A percentile compares a stretch with the other conserved stretches of the same genome.
Conservation (phyloP, 2,888 invertebrate species). For the Tanypteryx hageni region DNA sequence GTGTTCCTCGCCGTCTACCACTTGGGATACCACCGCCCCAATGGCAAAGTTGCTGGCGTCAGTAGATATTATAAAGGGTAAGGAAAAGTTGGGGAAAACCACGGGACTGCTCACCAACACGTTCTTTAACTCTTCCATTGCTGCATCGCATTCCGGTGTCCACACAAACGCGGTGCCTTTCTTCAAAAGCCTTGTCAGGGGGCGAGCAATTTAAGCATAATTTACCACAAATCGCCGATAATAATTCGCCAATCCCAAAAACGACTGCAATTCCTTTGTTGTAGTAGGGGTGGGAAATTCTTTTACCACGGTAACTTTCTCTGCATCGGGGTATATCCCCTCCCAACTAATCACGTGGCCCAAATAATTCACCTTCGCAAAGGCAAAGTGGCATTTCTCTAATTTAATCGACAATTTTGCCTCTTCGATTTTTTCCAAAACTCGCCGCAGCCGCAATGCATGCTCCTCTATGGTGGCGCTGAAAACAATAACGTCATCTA, state of each 20-base stretch:
- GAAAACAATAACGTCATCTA: slow-evolving; percentile 2
- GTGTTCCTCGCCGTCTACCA: no score
- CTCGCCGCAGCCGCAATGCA: neutral
- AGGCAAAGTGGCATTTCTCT: neutral
- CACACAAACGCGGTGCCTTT: no score
- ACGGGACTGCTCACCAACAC: neutral
- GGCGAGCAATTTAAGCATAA: neutral
- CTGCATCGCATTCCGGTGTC: neutral
- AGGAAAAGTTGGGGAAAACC: neutral
- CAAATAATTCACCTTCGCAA: no score
- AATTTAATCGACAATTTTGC: neutral
- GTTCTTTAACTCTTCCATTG: neutral
- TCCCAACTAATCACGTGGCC: no score
- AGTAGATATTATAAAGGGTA: no score
- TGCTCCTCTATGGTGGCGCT: neutral
- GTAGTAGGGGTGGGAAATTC: no score
- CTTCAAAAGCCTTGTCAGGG: neutral
- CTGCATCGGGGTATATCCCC: no score
- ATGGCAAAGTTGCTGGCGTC: no score
- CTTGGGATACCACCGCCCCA: no score
- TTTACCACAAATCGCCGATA: neutral
- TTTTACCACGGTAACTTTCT: no score
- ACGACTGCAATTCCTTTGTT: no score
- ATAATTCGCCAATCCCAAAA: neutral
- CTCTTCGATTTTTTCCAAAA: neutral